These are phyloP conservation scores for Microcebus tavaratra DNA, from an alignment of 2,113 vertebrate genomes.

Conservation along the genomic window DNA sequence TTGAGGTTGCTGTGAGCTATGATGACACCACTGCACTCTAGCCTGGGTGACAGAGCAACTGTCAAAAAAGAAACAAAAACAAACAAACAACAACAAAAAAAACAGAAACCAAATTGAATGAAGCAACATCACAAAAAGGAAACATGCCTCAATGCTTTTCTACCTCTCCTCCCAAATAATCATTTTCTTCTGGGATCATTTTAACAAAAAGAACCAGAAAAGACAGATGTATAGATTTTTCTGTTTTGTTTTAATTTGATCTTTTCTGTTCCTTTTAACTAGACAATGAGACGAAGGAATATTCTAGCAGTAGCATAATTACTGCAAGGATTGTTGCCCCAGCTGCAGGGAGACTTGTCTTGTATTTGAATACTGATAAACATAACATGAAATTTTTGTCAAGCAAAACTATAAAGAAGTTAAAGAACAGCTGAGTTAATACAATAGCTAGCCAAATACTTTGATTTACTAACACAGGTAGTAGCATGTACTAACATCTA, in stretches of 20 bases:
- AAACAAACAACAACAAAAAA: too few relatives aligned
- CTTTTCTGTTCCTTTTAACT: neutral
- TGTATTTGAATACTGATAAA: neutral
- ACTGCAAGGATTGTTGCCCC: neutral
- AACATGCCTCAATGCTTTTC: neutral
- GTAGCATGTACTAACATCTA: neutral
- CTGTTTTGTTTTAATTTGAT: neutral
- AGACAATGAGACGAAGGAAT: neutral
- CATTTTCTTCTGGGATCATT: neutral
- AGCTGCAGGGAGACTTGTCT: neutral
- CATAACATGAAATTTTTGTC: neutral
- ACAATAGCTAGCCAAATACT: neutral
- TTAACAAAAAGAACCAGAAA: neutral
- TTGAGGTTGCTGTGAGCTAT: too few relatives aligned
- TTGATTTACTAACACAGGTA: too few relatives aligned
- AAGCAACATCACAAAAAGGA: neutral
- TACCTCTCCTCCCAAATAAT: neutral
- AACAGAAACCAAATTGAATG: neutral
- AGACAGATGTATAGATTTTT: neutral
- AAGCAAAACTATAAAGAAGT: neutral
- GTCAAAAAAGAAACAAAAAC: too few relatives aligned
- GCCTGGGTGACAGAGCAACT: too few relatives aligned
- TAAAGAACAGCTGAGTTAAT: neutral
- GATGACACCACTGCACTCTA: too few relatives aligned
- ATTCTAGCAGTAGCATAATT: neutral